Percentiles rank a stretch among this genome's conserved stretches.
phyloP scores from a whole-genome alignment of 2,113 vertebrate genomes.

The Ptilorrhoa leucosticta region DNA sequence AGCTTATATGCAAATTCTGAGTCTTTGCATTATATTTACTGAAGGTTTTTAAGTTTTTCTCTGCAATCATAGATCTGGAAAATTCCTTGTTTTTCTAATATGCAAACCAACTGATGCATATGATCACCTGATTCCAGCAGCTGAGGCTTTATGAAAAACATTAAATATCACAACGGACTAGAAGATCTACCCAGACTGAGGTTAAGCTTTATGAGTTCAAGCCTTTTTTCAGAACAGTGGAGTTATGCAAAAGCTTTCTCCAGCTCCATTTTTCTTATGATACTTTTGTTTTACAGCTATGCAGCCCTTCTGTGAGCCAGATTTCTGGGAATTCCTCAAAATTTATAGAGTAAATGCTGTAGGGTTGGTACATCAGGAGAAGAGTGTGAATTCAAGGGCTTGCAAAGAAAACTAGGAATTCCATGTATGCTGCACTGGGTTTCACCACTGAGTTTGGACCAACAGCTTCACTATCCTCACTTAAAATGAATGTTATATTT shows the following conservation, averaged over 20 bases:
- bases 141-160: neutral
- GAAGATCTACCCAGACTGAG: neutral
- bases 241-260: neutral
- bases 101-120: neutral
- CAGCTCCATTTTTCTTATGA: neutral
- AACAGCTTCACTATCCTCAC: neutral
- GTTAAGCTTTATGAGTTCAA: neutral
- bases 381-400: neutral
- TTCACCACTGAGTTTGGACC: neutral
- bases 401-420: neutral
- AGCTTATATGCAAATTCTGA: neutral
- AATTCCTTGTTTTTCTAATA: neutral
- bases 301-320: neutral
- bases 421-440: neutral
- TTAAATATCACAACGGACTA: neutral
- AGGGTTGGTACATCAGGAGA: neutral
- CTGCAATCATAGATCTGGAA: neutral
- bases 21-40: neutral
- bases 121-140: neutral
- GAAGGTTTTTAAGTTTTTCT: neutral
- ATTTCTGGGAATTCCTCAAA: neutral
- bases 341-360: neutral
- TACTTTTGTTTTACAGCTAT: neutral
- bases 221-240: neutral
- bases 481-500: neutral